A percentile compares a stretch with the other conserved stretches of the same genome.
These are phyloP conservation scores for Scleropages formosus DNA, from an alignment of 2,797 vertebrate species.

Conservation along the genomic window DNA sequence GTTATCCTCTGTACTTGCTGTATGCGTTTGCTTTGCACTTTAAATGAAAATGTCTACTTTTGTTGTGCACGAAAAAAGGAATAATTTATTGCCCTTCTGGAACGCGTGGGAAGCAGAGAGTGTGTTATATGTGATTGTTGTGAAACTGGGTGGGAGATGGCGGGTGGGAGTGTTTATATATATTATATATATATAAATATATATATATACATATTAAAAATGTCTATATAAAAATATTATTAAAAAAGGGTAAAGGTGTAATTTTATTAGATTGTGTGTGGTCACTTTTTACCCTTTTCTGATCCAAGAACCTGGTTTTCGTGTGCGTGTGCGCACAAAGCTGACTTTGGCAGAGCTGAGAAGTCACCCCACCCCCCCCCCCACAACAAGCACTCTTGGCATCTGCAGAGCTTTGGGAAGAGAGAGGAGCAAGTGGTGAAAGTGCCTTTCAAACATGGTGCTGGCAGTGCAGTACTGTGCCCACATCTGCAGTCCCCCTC, in stretches of 20 bases:
- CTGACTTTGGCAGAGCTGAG: too few species aligned
- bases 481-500: too few species aligned
- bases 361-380: too few species aligned
- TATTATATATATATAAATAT: too few species aligned
- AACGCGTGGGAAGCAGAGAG: slow-evolving; percentile 40
- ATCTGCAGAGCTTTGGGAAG: too few species aligned
- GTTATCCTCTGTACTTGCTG: slow-evolving; percentile 23
- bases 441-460: too few species aligned
- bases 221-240: slow-evolving; percentile 63
- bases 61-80: slow-evolving; percentile 37
- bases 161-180: slow-evolving; percentile 64
- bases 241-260: slow-evolving; percentile 39
- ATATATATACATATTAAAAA: slow-evolving; percentile 61
- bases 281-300: background rate
- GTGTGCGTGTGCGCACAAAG: background rate
- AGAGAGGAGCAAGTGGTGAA: too few species aligned
- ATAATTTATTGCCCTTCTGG: slow-evolving; percentile 63
- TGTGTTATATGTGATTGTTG: slow-evolving; percentile 45
- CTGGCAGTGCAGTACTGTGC: too few species aligned
- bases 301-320: background rate
- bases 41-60: slow-evolving; percentile 21
- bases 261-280: background rate
- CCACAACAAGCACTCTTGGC: too few species aligned
- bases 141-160: slow-evolving; percentile 39
- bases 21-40: slow-evolving; percentile 51